Base-by-base conservation (phyloP, 2,888 invertebrate species). In the Drosophila paranaensis region DNA sequence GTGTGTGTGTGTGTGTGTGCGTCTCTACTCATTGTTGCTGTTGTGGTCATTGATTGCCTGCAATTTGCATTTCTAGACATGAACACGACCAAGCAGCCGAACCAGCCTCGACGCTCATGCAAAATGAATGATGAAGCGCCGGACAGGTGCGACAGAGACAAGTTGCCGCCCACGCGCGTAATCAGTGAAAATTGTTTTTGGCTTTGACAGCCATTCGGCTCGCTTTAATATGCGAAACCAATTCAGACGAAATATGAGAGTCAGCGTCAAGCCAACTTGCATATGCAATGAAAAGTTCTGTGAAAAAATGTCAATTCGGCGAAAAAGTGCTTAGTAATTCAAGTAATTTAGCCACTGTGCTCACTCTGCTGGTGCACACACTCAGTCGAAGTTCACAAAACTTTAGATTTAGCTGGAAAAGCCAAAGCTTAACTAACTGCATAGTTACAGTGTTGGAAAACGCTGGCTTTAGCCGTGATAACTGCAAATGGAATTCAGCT, bases 1-100 rank as follows among this genome's bases (percentile, higher is more conserved):
- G 20, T 16, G 9, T 53, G 30, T 5, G 27, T 30, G 6, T 54
- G 20, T 10, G 11, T 51, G 35, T 37, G 30, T 13, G 13, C 43
- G 37, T 9, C 11, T 2, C n/a, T 58, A 50, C 27, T 63, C 53
- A 72, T 66, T 66, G 61, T 68, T 63, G 63, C 60, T 79, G 72
- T 65, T 79, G 65, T 62, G 74, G 67, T 68, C 61, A 73, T 74
- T 74, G 74, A 74, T 74, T 74, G 74, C 51, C 69, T 55, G 77
- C 79, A 82, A 79, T 79, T 79, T 82, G 80, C 77, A 82, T 82
- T 82, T 76, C 80, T 60, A 57, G 72, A 67, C 80, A 82, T 76
- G 82, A 79, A 76, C 74, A 81, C 45, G 50, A 51, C 50, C 58
- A 42, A 60, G 54, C 55, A 63, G 20, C 48, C 30, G 30, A 20